Evolutionary conservation across 2,888 invertebrate species (phyloP).

Genomic region (Drosophila ochracea): DNA sequence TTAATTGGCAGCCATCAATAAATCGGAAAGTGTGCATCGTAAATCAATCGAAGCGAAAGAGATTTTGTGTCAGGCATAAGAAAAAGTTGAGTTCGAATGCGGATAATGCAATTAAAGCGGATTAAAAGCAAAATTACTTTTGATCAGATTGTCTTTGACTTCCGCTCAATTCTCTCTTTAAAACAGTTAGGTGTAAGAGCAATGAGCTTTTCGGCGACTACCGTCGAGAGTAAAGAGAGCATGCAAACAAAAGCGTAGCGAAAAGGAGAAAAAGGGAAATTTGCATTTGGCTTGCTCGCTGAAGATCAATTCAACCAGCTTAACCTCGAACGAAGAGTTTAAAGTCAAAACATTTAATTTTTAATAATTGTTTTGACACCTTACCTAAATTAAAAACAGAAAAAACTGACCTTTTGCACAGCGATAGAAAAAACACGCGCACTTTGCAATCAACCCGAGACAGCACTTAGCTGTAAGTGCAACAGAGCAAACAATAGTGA

Average conservation of each 20-base stretch:
- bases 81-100: not conserved
- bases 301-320: not conserved
- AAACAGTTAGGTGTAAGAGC: not conserved
- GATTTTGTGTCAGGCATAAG: not conserved
- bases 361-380: not conserved
- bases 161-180: not conserved
- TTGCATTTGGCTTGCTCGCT: not conserved
- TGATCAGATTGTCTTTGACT: not conserved
- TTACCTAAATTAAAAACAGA: not conserved
- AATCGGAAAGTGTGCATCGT: constrained; percentile 66
- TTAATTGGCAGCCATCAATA: constrained; percentile 69
- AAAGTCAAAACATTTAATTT: not conserved
- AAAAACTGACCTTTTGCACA: constrained; percentile 5
- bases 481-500: constrained; percentile 62
- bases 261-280: not conserved
- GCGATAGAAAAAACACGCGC: constrained; percentile 5
- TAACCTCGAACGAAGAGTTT: not conserved
- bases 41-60: constrained; percentile 67
- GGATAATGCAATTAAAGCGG: not conserved
- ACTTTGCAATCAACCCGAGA: constrained; percentile 20
- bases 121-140: not conserved
- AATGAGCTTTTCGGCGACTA: not conserved
- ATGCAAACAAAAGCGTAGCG: not conserved
- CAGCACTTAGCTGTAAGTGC: constrained; percentile 39
- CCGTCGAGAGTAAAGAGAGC: not conserved